Evolutionary conservation across 2,888 invertebrate genomes (phyloP), one percentile per base, ranked within the genome.

Genomic region (Mythimna loreyi): DNA sequence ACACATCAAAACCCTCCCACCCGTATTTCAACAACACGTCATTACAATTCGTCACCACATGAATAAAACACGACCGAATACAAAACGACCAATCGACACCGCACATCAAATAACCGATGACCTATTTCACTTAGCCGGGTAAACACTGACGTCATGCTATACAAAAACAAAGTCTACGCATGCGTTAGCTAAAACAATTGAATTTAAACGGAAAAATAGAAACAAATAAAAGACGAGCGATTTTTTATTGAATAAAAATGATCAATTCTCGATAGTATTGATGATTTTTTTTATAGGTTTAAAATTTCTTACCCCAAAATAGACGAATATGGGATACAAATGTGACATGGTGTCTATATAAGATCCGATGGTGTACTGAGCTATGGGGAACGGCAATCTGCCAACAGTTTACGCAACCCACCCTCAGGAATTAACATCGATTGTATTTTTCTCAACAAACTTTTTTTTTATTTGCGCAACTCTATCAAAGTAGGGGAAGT

Each of bases 301-400:
- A 5, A 36, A 45, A 33, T 53, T 40, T 40, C 93, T 93, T 83
- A 94, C 94, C 82, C 94, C 94, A 53, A 94, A 93, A 84, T 92
- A 92, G 19, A 83, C 85, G 72, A 91, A 87, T 7, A 92, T 75
- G 0, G 82, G 86, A 28, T 67, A 33, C 21, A 81, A 73, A 71
- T 87, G 88, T 30, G 91, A 89, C 94, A 94, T 94, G 92, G 90
- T 91, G 88, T 85, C 86, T 83, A 86, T 85, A 80, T 84, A 80
- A 81, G 73, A 69, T 80, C 79, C 90, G 71, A 90, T 89, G 90
- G 90, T 83, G 73, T 55, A 92, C 91, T 92, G 92, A 78, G 82
- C 83, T 64, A 81, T 72, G 83, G 80, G 77, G 79, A 67, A 81
- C 13, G 93, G 93, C 93, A 90, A 67, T 78, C 67, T 92, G 93